Evolutionary conservation across 2,797 vertebrate genomes (phyloP).

Genomic region (Rhinoraja longicauda): DNA sequence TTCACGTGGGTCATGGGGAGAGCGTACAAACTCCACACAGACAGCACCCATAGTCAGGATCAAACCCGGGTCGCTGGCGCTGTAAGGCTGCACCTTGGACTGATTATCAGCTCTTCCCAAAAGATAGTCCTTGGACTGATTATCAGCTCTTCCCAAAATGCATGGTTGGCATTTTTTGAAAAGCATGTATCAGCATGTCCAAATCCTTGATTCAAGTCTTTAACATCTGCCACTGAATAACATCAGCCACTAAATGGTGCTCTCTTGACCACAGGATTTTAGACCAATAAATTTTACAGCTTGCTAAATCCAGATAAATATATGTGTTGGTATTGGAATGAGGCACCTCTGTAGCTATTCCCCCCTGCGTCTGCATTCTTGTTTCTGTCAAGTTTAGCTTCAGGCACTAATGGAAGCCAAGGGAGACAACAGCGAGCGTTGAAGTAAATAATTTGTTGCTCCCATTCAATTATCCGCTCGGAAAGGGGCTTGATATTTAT

Average conservation of each 20-base stretch:
- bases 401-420: slow-evolving; percentile 46
- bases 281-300: slow-evolving; percentile 69
- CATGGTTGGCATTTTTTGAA: slow-evolving; percentile 62
- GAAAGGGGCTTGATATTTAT: neutral
- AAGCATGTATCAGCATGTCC: slow-evolving; percentile 57
- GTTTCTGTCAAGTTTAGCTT: slow-evolving; percentile 39
- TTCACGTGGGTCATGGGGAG: too few species aligned
- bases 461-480: slow-evolving; percentile 48
- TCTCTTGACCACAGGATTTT: slow-evolving; percentile 57
- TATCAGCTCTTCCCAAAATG: slow-evolving; percentile 60
- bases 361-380: slow-evolving; percentile 23
- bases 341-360: slow-evolving; percentile 43
- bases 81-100: too few species aligned
- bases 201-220: slow-evolving; percentile 59
- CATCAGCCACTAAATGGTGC: slow-evolving; percentile 63
- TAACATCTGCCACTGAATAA: slow-evolving; percentile 65
- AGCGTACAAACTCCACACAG: too few species aligned
- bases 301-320: slow-evolving; percentile 55
- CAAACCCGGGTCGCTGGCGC: too few species aligned
- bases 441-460: slow-evolving; percentile 44
- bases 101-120: slow-evolving; percentile 49
- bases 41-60: too few species aligned
- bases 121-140: slow-evolving; percentile 59
- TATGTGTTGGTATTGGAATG: slow-evolving; percentile 47
- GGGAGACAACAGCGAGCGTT: slow-evolving; percentile 45